Percentiles rank a stretch among this genome's conserved stretches.
These are phyloP conservation scores for Ophioderma brevispina DNA, from an alignment of 35 echinoderm and acorn worm genomes.

Conservation along the genomic window DNA sequence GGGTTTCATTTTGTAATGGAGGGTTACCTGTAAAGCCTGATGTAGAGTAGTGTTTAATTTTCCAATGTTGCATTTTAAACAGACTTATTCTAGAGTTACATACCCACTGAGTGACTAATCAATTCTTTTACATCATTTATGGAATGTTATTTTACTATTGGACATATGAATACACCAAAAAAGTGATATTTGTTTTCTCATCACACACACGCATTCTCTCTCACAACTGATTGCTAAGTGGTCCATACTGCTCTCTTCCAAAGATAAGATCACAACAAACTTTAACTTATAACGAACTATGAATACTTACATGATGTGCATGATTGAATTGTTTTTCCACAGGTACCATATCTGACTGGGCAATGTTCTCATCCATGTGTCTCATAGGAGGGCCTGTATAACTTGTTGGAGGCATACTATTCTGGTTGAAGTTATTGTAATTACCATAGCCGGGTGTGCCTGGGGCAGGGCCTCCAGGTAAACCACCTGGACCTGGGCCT, in stretches of 20 bases:
- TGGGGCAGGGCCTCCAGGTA: not conserved
- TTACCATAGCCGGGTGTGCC: not conserved
- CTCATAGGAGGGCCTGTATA: slow-evolving; percentile 58
- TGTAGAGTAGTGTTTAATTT: too few relatives aligned
- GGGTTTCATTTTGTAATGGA: too few relatives aligned
- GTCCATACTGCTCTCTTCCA: not conserved
- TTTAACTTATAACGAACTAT: too few relatives aligned
- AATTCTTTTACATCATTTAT: too few relatives aligned
- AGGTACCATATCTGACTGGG: slow-evolving; percentile 88
- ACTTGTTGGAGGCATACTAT: slow-evolving; percentile 33
- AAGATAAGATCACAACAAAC: not conserved
- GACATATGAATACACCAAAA: too few relatives aligned
- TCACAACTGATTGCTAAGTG: not conserved
- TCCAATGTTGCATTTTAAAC: too few relatives aligned
- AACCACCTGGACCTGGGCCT: not conserved
- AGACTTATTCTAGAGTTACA: too few relatives aligned
- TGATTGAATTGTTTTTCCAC: slow-evolving; percentile 96
- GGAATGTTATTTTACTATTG: too few relatives aligned
- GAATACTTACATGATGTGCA: slow-evolving; percentile 74
- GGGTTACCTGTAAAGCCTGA: too few relatives aligned
- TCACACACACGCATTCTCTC: not conserved
- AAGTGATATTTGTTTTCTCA: not conserved
- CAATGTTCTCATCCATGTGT: slow-evolving; percentile 89
- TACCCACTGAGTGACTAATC: too few relatives aligned
- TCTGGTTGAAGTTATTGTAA: too few relatives aligned